Percentiles rank a stretch among this genome's conserved stretches.
Evolutionary conservation across 2,113 vertebrate species (phyloP).

Genomic region (Penelope pileata): DNA sequence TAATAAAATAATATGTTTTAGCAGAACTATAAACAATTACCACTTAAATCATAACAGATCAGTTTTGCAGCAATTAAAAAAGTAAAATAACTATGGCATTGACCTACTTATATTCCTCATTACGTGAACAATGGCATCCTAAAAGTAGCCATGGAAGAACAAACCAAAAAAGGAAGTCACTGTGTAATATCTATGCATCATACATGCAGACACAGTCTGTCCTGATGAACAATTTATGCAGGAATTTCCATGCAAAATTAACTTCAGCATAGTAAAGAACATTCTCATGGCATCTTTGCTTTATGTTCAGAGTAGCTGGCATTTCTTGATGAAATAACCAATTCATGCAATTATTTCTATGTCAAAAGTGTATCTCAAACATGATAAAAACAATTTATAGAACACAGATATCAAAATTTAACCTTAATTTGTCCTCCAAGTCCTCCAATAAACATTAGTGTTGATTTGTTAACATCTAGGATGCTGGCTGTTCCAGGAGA

Average conservation of each 20-base stretch:
- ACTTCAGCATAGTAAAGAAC: not conserved
- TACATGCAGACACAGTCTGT: not conserved
- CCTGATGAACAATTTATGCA: not conserved
- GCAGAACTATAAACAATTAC: not conserved
- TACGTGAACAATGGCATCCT: not conserved
- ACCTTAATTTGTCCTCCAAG: constrained; percentile 87
- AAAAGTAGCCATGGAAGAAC: not conserved
- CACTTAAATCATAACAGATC: not conserved
- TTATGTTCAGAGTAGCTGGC: not conserved
- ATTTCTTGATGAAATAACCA: not conserved
- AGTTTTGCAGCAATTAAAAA: not conserved
- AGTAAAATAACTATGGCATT: not conserved
- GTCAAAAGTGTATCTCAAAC: not conserved
- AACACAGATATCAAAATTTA: not conserved
- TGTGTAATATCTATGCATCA: not conserved
- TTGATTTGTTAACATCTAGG: constrained; percentile 85
- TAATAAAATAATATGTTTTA: not conserved
- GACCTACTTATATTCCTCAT: not conserved
- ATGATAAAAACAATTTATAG: not conserved
- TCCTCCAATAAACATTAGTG: constrained; percentile 87
- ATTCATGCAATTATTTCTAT: not conserved
- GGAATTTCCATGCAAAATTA: not conserved
- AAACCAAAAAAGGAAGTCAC: not conserved
- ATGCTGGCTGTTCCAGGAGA: constrained; percentile 82
- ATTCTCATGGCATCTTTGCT: not conserved